Conservation (phyloP, 2,888 invertebrate genomes). For the Lordiphosa fenestrarum region DNA sequence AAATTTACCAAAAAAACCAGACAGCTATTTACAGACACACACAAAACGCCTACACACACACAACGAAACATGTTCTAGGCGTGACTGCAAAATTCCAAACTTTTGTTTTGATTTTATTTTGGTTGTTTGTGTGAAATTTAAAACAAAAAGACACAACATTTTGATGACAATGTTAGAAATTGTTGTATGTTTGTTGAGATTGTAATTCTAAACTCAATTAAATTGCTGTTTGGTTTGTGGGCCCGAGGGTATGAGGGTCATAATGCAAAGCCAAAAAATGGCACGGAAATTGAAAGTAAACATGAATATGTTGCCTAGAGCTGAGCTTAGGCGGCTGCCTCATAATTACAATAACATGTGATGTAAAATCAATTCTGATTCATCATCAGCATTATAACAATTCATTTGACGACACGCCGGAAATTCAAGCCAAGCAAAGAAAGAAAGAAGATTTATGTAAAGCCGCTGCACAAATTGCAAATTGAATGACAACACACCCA, state of each 20-base stretch:
- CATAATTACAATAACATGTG: constrained; percentile 22
- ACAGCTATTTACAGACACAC: constrained; percentile 15
- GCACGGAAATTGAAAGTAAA: constrained; percentile 44
- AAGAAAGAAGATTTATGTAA: constrained; percentile 5
- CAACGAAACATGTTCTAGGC: background rate
- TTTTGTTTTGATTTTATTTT: constrained; percentile 28
- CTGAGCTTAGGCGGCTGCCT: constrained; percentile 7
- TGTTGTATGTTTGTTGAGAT: constrained; percentile 6
- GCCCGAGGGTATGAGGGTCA: background rate
- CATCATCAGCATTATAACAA: constrained; percentile 23
- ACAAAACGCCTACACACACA: background rate
- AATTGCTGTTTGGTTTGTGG: constrained; percentile 18
- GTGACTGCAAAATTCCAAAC: constrained; percentile 22
- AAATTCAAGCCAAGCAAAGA: constrained; percentile 67
- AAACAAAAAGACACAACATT: constrained; percentile 8
- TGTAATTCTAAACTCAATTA: constrained; percentile 57
- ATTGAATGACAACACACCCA: constrained; percentile 57
- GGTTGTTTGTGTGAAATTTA: constrained; percentile 14
- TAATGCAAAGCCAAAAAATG: constrained; percentile 23
- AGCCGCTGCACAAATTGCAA: constrained; percentile 58
- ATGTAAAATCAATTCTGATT: constrained; percentile 20
- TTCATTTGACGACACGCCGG: constrained; percentile 52
- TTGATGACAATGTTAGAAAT: constrained; percentile 15
- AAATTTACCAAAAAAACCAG: constrained; percentile 18
- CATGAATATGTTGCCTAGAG: constrained; percentile 3